Evolutionary conservation across 2,113 vertebrate species (phyloP).

Genomic region (Willisornis vidua): DNA sequence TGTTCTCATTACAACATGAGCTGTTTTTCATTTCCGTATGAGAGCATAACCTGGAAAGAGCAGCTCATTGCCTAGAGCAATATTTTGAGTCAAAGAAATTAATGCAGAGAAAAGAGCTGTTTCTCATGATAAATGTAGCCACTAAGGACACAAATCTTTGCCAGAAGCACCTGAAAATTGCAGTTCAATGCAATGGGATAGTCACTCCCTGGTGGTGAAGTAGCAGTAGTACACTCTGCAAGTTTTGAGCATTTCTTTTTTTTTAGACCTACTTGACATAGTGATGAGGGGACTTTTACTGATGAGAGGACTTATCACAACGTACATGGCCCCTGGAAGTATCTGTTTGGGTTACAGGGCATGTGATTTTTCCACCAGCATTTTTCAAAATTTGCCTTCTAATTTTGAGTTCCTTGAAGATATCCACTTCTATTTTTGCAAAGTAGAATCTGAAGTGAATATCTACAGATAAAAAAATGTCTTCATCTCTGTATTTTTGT

Average conservation of each 20-base stretch:
- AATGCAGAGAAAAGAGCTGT: neutral
- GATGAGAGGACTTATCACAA: neutral
- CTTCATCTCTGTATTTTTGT: neutral
- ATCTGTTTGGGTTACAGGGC: neutral
- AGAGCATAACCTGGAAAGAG: neutral
- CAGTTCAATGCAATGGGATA: neutral
- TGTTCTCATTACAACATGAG: slow-evolving; percentile 24
- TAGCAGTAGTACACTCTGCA: neutral
- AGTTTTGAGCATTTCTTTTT: neutral
- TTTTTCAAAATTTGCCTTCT: neutral
- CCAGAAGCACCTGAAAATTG: neutral
- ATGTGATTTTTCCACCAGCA: neutral
- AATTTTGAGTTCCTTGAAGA: neutral
- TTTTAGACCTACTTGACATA: neutral
- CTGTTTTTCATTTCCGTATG: slow-evolving; percentile 36
- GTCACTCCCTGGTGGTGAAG: neutral
- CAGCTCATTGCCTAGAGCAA: slow-evolving; percentile 26
- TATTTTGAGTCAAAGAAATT: slow-evolving; percentile 38
- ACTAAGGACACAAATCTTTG: neutral
- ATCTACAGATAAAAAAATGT: neutral
- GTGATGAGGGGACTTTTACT: neutral
- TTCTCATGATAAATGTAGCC: neutral
- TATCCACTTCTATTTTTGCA: neutral
- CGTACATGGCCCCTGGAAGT: neutral
- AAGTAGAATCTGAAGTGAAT: neutral